Evolutionary conservation across 2,888 invertebrate genomes (phyloP).

Genomic region (Heteromyza rotundicornis): DNA sequence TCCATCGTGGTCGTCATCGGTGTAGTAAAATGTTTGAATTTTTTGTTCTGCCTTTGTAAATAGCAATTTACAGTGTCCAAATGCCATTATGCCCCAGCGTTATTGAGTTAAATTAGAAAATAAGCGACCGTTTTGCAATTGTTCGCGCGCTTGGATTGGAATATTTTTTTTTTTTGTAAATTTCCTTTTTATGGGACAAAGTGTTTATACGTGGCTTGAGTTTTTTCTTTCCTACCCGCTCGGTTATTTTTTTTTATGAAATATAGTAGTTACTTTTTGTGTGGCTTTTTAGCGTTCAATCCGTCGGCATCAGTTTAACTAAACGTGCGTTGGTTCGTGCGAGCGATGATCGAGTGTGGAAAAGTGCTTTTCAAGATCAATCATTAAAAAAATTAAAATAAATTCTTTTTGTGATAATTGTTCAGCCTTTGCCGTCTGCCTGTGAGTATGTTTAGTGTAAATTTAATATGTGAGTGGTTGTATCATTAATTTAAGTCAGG

Average conservation of each 20-base stretch:
- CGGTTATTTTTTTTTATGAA: neutral
- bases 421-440: no score
- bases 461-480: no score
- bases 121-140: slow-evolving; percentile 42
- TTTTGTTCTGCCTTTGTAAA: slow-evolving; percentile 30
- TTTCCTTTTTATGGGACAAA: slow-evolving; percentile 27
- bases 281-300: no score
- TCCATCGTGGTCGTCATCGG: neutral
- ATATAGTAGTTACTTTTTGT: neutral
- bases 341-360: no score
- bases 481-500: no score
- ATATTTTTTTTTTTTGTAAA: slow-evolving; percentile 27
- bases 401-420: no score
- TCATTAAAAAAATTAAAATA: no score
- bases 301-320: no score
- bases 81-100: slow-evolving; percentile 50
- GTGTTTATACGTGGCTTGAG: slow-evolving; percentile 3
- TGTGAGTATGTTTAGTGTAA: no score
- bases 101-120: slow-evolving; percentile 58
- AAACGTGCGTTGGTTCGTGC: no score
- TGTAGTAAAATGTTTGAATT: neutral
- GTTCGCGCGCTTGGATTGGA: slow-evolving; percentile 9
- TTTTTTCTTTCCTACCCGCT: slow-evolving; percentile 19
- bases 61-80: slow-evolving; percentile 50
- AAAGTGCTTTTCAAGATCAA: no score